These are phyloP conservation scores for Zophobas atratus DNA, from an alignment of 1,140 invertebrate genomes.

Conservation along the genomic window DNA sequence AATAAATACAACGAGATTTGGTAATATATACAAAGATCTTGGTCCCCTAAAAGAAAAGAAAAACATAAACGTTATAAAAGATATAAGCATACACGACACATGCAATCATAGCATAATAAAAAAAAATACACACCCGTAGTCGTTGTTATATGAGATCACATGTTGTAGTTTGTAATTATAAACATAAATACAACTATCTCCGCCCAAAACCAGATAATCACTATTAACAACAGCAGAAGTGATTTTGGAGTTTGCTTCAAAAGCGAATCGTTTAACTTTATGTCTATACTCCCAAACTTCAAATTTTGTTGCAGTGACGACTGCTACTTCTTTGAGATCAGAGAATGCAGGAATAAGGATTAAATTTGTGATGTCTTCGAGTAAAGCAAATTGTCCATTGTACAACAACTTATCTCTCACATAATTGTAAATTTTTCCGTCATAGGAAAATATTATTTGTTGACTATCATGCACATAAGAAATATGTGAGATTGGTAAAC, in stretches of 20 bases:
- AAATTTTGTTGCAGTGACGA: not conserved
- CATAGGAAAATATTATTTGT: conserved; percentile 11
- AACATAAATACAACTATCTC: conserved; percentile 30
- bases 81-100: not conserved
- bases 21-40: conserved; percentile 49
- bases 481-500: conserved; percentile 6
- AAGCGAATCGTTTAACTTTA: conserved; percentile 9
- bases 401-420: conserved; percentile 14
- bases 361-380: conserved; percentile 10
- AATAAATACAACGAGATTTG: conserved; percentile 49
- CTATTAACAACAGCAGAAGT: not conserved
- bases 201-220: conserved; percentile 20
- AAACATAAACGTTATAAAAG: not conserved
- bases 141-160: conserved; percentile 2
- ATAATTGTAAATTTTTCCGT: conserved; percentile 17
- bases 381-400: conserved; percentile 11
- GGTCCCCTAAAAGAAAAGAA: conserved; percentile 41
- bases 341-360: not conserved
- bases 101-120: conserved; percentile 5
- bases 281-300: conserved; percentile 7
- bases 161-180: conserved; percentile 16
- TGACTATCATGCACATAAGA: conserved; percentile 13
- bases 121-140: conserved; percentile 24
- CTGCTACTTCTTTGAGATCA: not conserved
- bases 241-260: conserved; percentile 6